phyloP scores from a whole-genome alignment of 2,113 vertebrate genomes.

The Ammospiza nelsoni region DNA sequence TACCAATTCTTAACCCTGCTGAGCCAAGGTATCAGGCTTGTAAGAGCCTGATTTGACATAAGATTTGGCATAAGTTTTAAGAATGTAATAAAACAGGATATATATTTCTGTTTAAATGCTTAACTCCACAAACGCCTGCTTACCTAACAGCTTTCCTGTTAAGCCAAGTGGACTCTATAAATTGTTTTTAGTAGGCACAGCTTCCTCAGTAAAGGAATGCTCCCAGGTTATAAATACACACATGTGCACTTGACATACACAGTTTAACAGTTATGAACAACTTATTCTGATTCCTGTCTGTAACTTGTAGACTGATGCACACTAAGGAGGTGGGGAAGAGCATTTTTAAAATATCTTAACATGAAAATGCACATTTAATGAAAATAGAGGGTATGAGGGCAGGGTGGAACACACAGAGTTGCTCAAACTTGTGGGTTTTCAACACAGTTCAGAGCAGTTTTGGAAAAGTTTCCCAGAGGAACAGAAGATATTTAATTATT shows the following conservation, averaged over 20 bases:
- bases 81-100: not conserved
- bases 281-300: not conserved
- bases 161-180: not conserved
- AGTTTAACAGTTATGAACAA: not conserved
- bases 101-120: not conserved
- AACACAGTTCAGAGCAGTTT: not conserved
- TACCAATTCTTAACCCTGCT: not conserved
- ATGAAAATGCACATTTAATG: not conserved
- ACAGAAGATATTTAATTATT: not conserved
- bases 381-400: not conserved
- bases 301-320: not conserved
- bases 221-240: not conserved
- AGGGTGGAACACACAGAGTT: not conserved
- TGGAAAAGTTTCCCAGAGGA: not conserved
- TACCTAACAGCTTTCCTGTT: not conserved
- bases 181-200: not conserved
- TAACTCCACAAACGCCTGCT: not conserved
- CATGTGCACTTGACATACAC: accelerated
- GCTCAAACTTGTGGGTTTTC: not conserved
- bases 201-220: not conserved
- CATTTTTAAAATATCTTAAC: not conserved
- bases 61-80: not conserved
- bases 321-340: not conserved
- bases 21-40: not conserved
- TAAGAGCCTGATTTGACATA: not conserved